These are phyloP conservation scores for Gryllus longicercus DNA, from an alignment of 2,888 invertebrate species.

Conservation along the genomic window DNA sequence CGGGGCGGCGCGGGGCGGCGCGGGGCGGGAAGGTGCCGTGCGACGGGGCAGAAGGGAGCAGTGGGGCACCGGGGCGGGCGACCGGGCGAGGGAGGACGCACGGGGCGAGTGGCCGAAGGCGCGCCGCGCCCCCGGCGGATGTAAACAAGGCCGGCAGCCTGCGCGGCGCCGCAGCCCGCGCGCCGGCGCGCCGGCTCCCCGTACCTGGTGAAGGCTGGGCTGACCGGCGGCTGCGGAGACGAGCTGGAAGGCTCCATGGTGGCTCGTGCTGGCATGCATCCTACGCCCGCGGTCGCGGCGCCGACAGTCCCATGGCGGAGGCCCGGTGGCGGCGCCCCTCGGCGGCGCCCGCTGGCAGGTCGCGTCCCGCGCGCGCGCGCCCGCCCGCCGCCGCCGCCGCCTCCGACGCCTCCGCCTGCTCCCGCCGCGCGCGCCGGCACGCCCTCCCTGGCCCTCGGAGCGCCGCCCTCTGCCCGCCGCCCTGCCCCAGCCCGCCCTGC, in stretches of 20 bases:
- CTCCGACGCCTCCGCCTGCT: neutral
- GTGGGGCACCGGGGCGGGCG: neutral
- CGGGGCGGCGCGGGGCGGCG: neutral
- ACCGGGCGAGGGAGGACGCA: neutral
- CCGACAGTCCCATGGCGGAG: neutral
- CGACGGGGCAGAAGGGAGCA: neutral
- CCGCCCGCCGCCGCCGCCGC: neutral
- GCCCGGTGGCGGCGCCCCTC: neutral
- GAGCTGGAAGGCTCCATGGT: slow-evolving; percentile 9
- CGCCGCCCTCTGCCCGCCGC: neutral
- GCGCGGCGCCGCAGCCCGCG: neutral
- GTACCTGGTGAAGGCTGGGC: slow-evolving; percentile 17
- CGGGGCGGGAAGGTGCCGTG: neutral
- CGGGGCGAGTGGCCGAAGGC: neutral
- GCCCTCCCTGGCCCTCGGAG: neutral
- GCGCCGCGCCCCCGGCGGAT: slow-evolving; percentile 11
- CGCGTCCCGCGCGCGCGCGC: neutral
- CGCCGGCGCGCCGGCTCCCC: neutral
- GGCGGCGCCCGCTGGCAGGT: slow-evolving; percentile 8
- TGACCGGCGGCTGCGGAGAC: slow-evolving; percentile 5
- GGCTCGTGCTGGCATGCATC: neutral
- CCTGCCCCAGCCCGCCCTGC: slow-evolving; percentile 9
- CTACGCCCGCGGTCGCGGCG: neutral
- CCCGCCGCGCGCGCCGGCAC: neutral
- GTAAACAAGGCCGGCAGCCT: neutral